Base-by-base conservation (phyloP, 2,888 invertebrate species). In the Laothoe populi region DNA sequence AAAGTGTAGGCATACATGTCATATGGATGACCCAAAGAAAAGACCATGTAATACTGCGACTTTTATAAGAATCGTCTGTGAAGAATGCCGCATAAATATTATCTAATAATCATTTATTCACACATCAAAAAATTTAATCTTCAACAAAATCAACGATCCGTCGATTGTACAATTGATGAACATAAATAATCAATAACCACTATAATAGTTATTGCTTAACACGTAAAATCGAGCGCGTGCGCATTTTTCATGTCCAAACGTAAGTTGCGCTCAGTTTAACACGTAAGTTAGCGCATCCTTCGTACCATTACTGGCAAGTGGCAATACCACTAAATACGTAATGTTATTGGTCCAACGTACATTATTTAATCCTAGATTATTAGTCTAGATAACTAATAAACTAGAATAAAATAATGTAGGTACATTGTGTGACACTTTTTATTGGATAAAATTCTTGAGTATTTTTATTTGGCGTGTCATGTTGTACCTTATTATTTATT, bases 201-300 rank as follows among this genome's bases (percentile, higher is more conserved):
- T 16, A 53, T 53, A 35, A 53, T 53, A 48, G 48, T 10, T 53
- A 53, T 53, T 53, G 53, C 53, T 31, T 19, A 35, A 53, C 35
- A 3, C 31, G 49, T n/a, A 53, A 16, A 53, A 53, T 31, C n/a
- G 4, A 7, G 48, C 31, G 53, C 35, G 53, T 35, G 53, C 31
- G 10, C 35, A 53, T 19, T 53, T 53, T 53, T 53, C 53, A 35
- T 53, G 53, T 53, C 31, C 35, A 53, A 53, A 53, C 31, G 19
- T 19, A 31, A 31, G 53, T 53, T 53, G 53, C 53, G 35, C 35
- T 53, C 16, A 16, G 31, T 53, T 53, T 31, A 31, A 19, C 11
- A 31, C 35, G 53, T 19, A 31, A 53, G 53, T 53, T 53, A 53
- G 19, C 53, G 53, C 53, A 53, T 53, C 53, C 35, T 35, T n/a